Conservation (phyloP, 1,140 invertebrate genomes). For the Frieseomelitta varia region DNA sequence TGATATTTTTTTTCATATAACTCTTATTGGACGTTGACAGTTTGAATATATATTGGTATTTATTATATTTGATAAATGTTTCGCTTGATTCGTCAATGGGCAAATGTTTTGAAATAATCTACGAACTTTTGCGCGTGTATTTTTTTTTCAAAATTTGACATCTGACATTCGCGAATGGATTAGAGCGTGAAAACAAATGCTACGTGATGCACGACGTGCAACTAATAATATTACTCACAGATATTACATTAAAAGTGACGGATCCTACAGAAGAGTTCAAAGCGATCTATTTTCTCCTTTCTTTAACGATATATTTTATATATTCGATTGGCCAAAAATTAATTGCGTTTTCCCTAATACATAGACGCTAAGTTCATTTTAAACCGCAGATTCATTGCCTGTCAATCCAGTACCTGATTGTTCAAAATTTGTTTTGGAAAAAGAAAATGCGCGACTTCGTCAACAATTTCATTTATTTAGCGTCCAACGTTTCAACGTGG, state of each 20-base stretch:
- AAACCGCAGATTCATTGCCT: too few relatives aligned
- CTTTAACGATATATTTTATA: too few relatives aligned
- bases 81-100: background rate
- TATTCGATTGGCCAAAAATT: background rate
- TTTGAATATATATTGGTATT: background rate
- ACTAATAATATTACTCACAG: background rate
- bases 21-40: background rate
- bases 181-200: background rate
- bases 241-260: background rate
- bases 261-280: background rate
- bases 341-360: background rate
- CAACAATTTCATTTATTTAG: too few relatives aligned
- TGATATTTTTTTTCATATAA: background rate
- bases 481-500: too few relatives aligned
- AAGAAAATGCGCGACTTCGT: too few relatives aligned
- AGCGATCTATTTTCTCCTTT: too few relatives aligned
- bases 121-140: background rate
- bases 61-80: conserved; percentile 1
- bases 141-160: background rate
- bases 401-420: too few relatives aligned
- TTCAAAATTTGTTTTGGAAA: too few relatives aligned
- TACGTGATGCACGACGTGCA: background rate
- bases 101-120: background rate
- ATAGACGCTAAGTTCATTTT: too few relatives aligned
- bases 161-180: background rate